These are phyloP conservation scores for Cephonodes hylas DNA, from an alignment of 2,888 invertebrate species.

Conservation along the genomic window DNA sequence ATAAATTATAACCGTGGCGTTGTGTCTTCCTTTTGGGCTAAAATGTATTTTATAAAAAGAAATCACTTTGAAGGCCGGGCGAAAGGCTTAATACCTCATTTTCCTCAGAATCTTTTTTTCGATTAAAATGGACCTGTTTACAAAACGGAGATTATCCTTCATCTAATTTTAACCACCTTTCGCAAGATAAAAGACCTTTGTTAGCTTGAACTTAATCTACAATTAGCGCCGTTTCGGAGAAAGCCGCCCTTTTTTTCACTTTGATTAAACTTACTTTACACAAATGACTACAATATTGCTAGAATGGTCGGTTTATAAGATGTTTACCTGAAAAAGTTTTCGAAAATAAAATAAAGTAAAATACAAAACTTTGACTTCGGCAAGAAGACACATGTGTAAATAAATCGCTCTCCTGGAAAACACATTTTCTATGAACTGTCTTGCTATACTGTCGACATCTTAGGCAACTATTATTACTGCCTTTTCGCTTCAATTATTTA, in stretches of 20 bases:
- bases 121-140: slow-evolving; percentile 15
- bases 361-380: too few species aligned
- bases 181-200: slow-evolving; percentile 18
- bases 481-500: too few species aligned
- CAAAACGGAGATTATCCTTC: slow-evolving; percentile 25
- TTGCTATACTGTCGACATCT: too few species aligned
- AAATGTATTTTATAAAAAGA: not conserved
- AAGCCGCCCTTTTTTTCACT: not conserved
- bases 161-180: slow-evolving; percentile 23
- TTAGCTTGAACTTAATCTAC: not conserved
- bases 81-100: not conserved
- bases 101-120: not conserved
- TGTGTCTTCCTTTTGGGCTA: not conserved
- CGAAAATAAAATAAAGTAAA: too few species aligned
- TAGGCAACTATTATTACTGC: too few species aligned
- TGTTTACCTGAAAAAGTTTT: not conserved
- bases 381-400: too few species aligned
- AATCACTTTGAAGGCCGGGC: not conserved
- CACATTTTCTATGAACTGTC: too few species aligned
- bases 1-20: not conserved
- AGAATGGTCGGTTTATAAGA: not conserved
- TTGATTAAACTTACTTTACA: not conserved
- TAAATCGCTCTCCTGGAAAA: too few species aligned
- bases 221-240: not conserved
- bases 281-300: not conserved